Evolutionary conservation across 2,888 invertebrate genomes (phyloP), one percentile per base, ranked within the genome.

Genomic region (Drymonia ruficornis): DNA sequence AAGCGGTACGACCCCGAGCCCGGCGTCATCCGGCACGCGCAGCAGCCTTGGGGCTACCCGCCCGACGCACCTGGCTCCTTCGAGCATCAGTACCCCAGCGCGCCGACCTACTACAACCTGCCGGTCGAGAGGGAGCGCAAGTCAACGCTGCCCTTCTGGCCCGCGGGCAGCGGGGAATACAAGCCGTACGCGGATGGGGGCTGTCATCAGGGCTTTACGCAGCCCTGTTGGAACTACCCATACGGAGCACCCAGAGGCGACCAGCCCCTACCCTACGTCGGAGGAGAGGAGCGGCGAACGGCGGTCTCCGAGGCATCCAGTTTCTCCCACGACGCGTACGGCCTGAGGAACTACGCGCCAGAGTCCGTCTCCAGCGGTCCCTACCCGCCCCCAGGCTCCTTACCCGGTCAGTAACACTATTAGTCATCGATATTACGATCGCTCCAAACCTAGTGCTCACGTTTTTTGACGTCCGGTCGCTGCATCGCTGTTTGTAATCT

Each of bases 341-440:
- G 95, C 52, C 94, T 96, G 54, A 94, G 96, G 77, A 96, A 96
- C 87, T 96, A 96, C 84, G 94, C 93, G 52, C 95, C 95, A 2
- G 96, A 96, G 83, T 94, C 95, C 46, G 96, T 96, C 65, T 95
- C 95, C 72, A 95, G 95, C 74, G 95, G 95, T 57, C 96, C 96
- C 43, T 96, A 96, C 78, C 96, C 96, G 78, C 95, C 96, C 78
- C 95, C 96, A 94, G 96, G 96, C 95, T 94, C 94, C 80, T 71
- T 92, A 61, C 92, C 92, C 76, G 92, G 92, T 91, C 65, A 89
- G 92, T 94, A 93, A 81, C 79, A 63, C 50, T 61, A 61, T 63
- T 69, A 62, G 68, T 74, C 47, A 53, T 57, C 45, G 49, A 58
- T 69, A 69, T 74, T 73, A 66, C 52, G 46, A 65, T 64, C 36